These are phyloP conservation scores for Porites cylindrica DNA, from an alignment of 92 coral and sea anemone species.

Conservation along the genomic window DNA sequence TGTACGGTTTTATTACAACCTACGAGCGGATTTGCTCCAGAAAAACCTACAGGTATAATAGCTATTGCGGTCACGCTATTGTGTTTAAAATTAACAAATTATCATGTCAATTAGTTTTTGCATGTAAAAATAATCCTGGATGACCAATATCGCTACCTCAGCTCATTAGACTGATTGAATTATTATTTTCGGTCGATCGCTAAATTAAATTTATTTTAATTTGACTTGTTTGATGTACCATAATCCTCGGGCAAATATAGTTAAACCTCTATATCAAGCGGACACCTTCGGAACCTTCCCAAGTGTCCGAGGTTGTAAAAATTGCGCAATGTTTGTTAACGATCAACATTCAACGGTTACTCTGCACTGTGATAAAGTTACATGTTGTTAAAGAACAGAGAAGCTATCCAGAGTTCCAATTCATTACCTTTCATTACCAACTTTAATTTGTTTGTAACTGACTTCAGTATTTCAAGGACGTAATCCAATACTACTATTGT, in stretches of 20 bases:
- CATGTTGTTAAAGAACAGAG: too few species aligned
- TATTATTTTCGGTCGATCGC: neutral
- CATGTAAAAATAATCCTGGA: neutral
- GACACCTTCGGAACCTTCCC: too few species aligned
- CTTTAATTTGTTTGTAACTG: too few species aligned
- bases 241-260: neutral
- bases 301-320: too few species aligned
- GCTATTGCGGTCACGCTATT: slow-evolving; percentile 29
- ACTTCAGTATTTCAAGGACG: too few species aligned
- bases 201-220: neutral
- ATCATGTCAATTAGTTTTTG: slow-evolving; percentile 14
- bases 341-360: too few species aligned
- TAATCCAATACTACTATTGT: too few species aligned
- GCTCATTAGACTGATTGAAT: neutral
- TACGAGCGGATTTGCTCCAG: slow-evolving; percentile 70
- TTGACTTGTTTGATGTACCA: neutral
- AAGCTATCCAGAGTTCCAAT: too few species aligned
- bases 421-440: too few species aligned
- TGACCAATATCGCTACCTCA: neutral
- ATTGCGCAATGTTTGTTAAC: too few species aligned
- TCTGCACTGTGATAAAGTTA: too few species aligned
- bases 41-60: slow-evolving; percentile 77
- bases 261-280: too few species aligned
- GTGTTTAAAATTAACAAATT: slow-evolving; percentile 15
- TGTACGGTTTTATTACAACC: slow-evolving; percentile 67